Percentiles rank a stretch among this genome's conserved stretches.
phyloP scores from a whole-genome alignment of 2,113 vertebrate genomes.

The Sinocyclocheilus rhinocerous region DNA sequence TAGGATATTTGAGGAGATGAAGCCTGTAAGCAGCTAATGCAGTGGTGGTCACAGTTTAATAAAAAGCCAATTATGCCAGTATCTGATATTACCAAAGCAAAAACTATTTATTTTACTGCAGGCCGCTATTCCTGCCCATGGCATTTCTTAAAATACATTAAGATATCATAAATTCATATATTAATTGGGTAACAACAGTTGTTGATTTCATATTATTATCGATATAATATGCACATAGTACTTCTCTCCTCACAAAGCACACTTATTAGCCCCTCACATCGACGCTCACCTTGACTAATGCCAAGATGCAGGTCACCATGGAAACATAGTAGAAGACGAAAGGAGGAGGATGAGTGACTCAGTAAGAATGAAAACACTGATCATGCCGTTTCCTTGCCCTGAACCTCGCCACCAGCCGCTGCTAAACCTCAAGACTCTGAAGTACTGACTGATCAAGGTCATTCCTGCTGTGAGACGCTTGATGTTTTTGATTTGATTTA shows the following conservation, averaged over 20 bases:
- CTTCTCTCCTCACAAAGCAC: not conserved
- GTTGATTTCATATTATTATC: no score
- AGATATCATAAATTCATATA: not conserved
- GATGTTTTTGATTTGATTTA: not conserved
- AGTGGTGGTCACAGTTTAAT: not conserved
- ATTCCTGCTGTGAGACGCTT: constrained; percentile 32
- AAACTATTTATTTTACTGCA: constrained; percentile 20
- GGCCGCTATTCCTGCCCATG: not conserved
- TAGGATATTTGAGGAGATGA: constrained; percentile 29
- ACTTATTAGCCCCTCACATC: constrained; percentile 20
- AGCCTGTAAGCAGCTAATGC: constrained; percentile 28
- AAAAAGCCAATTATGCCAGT: constrained; percentile 4
- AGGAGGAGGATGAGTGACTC: constrained; percentile 31
- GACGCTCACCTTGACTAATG: not conserved
- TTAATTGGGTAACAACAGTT: not conserved
- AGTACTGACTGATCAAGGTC: constrained; percentile 41
- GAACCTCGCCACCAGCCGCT: not conserved
- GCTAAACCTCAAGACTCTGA: not conserved
- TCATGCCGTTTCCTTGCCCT: constrained; percentile 2
- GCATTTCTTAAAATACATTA: not conserved
- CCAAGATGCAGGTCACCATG: constrained; percentile 34
- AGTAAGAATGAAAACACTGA: constrained; percentile 45
- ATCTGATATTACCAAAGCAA: no score
- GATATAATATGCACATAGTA: not conserved
- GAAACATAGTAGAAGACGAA: constrained; percentile 30